Evolutionary conservation across 2,888 invertebrate species (phyloP).

Genomic region (Rotaria macrura): DNA sequence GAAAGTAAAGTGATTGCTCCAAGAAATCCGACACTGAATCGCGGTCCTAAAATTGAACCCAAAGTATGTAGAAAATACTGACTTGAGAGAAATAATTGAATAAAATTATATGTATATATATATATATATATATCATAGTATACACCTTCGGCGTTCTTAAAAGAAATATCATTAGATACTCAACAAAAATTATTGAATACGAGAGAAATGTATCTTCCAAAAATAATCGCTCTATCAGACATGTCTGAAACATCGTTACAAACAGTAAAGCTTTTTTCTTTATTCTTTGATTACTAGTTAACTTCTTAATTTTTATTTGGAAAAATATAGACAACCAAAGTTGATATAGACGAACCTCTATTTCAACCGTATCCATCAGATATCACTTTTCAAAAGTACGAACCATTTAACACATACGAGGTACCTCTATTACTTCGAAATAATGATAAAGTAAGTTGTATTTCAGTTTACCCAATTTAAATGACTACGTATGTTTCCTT

Average conservation of each 20-base stretch:
- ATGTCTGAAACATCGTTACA: conserved; percentile 50
- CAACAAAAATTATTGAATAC: conserved; percentile 48
- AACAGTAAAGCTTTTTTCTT: conserved; percentile 40
- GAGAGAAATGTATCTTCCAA: conserved; percentile 47
- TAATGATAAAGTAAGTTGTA: conserved; percentile 45
- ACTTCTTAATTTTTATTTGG: neutral
- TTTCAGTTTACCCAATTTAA: no score
- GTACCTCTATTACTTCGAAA: conserved; percentile 48
- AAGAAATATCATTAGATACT: conserved; percentile 48
- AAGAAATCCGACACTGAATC: conserved; percentile 2
- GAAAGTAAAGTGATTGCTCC: conserved; percentile 8
- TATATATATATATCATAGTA: conserved; percentile 38
- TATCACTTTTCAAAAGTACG: conserved; percentile 49
- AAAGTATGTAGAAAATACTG: neutral
- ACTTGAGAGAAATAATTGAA: neutral
- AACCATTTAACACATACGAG: conserved; percentile 47
- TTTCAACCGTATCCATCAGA: conserved; percentile 51
- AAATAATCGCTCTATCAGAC: conserved; percentile 47
- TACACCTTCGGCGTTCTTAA: conserved; percentile 48
- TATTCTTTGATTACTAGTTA: neutral
- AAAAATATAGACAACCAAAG: conserved; percentile 37
- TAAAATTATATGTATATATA: neutral
- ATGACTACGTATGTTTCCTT: no score
- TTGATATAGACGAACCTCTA: conserved; percentile 49
- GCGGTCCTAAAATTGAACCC: neutral